Evolutionary conservation across 1,140 invertebrate species (phyloP), one percentile per base, ranked within the genome.

Genomic region (Leptinotarsa texana): DNA sequence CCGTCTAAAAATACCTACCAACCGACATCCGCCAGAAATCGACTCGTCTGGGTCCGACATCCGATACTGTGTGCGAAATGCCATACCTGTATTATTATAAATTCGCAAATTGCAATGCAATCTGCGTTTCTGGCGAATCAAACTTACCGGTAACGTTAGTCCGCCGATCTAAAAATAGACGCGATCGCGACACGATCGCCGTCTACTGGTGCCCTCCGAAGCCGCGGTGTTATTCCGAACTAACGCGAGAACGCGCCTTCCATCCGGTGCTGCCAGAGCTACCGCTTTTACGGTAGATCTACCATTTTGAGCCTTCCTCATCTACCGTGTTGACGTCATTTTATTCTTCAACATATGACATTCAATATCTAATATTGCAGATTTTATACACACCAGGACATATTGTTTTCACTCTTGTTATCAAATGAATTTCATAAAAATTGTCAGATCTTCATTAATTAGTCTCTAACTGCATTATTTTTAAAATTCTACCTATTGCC

Each of bases 211-310:
- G 81, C 81, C 77, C 76, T 74, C 73, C 71, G 69, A 74, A 69
- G 76, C 76, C 57, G 66, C 74, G 81, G 75, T 65, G 81, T 80
- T 80, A 82, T 81, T 75, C 75, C 69, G 73, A 79, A 81, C 77
- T 75, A 75, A 42, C 15, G 8, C 21, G 68, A 74, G 27, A 49
- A 76, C 70, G 74, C 57, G 22, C 42, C 27, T 63, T 17, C 24
- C 18, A 42, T 42, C 8, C 33, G 33, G 33, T 11, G 33, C 8
- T 42, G 33, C 8, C 8, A 42, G 2, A 42, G 2, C 33, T 42
- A 11, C 8, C 8, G 33, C 33, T 42, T 42, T 42, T 11, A 11
- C 33, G 8, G 33, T 11, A 11, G 33, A 33, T 33, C 27, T 33
- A 33, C 27, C 27, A 33, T 27, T 27, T 27, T 27, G 5, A 27